Conservation (phyloP, 2,797 vertebrate genomes). For the Necrosyrtes monachus region DNA sequence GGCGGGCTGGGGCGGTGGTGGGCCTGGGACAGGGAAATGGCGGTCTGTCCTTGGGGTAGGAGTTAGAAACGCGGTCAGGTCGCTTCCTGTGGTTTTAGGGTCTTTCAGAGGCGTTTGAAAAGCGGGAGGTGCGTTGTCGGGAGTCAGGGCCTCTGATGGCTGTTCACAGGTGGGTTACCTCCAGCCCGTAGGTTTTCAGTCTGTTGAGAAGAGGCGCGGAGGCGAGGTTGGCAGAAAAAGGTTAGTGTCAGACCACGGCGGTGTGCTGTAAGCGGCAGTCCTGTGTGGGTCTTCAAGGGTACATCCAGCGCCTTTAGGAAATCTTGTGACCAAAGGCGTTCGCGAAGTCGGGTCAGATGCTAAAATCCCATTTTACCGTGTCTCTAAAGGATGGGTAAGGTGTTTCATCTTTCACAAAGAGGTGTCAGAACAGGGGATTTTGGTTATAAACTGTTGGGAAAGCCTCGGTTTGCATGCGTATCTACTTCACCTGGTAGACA, state of each 20-base stretch:
- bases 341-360: background rate
- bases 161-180: accelerated
- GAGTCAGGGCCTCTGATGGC: background rate
- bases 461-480: accelerated
- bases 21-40: background rate
- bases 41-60: background rate
- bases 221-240: accelerated
- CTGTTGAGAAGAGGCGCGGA: background rate
- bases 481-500: accelerated
- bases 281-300: accelerated
- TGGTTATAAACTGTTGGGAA: background rate
- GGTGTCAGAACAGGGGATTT: too few species aligned
- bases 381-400: background rate
- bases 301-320: background rate
- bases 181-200: accelerated
- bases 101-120: background rate
- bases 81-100: accelerated
- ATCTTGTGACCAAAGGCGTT: accelerated
- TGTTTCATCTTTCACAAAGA: accelerated
- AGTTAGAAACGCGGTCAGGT: background rate
- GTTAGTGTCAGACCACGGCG: accelerated
- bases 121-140: accelerated
- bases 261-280: background rate
- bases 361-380: accelerated
- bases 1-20: background rate